Base-by-base conservation (phyloP, 2,113 vertebrate genomes). In the Balaeniceps rex region DNA sequence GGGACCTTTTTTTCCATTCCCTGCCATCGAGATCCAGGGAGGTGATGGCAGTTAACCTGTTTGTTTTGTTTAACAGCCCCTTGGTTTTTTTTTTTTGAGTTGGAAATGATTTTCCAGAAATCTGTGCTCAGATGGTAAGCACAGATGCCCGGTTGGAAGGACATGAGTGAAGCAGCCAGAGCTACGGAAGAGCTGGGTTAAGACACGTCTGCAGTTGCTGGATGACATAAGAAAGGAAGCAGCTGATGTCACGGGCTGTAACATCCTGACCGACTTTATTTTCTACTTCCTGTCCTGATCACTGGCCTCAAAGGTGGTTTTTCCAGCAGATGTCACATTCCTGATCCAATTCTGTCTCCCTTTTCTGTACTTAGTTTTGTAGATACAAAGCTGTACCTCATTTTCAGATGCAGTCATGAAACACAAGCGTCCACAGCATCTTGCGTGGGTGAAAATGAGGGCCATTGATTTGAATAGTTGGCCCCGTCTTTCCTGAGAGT, bases 71-170 rank as follows among this genome's bases (percentile, higher is more conserved):
- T 72, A 66, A 40, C 47, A 72, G 81, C 58, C 8, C 6, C 78
- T 90, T 61, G 6, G 6, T 16, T 11, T 60, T 75, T 74, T 60
- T 44, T 44, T 44, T 44, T 44, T 29, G 70, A 46, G 38, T 75
- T 2, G 24, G 83, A 77, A 95, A 42, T 87, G n/a, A n/a, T 94
- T 83, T 81, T 60, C 70, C 2, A 4, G 82, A 91, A 88, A 86
- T 90, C 28, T 86, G 87, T 80, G 93, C 61, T 95, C 90, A 95
- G 93, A 85, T 96, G 95, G 87, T 65, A 87, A 93, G 90, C 75
- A 29, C 87, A 94, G 93, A 94, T 90, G 93, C 90, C 90, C 4
- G 8, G 63, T 14, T 95, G 80, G 87, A 75, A 85, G 84, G 81
- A 82, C 77, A 64, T 34, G 78, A 94, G 88, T 76, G 82, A 29